Base-by-base conservation (phyloP, 2,113 vertebrate genomes). In the Pterocles orientalis region DNA sequence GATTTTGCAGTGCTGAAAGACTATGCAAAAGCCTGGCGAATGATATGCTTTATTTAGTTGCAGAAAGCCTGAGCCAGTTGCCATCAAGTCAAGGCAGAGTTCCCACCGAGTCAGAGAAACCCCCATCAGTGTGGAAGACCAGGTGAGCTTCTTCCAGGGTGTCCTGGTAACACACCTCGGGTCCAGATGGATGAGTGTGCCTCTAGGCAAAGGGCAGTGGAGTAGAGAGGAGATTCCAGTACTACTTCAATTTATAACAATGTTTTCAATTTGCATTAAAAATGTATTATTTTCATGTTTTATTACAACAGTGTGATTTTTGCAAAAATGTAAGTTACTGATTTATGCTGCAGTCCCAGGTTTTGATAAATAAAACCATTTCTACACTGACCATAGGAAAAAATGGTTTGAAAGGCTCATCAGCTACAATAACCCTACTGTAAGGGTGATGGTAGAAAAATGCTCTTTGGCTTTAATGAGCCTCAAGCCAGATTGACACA, bases 81-180 rank as follows among this genome's bases (percentile, higher is more conserved):
- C 88, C 69, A 19, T 54, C 64, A 96, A 95, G 65, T 83, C 72
- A 88, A 93, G 69, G 29, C 47, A 84, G 61, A 90, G 86, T 83
- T 83, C 79, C 68, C 88, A 83, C 69, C 45, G 57, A 88, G 76
- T 56, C 79, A 92, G 73, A 81, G 86, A 86, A 94, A 73, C 53
- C 86, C 83, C 65, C 14, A 5, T 53, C 60, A 75, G 17, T 17
- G 14, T 51, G 64, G 72, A 90, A 92, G 69, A 66, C 56, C 61
- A 70, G 47, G 86, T 0, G 3, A 86, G 60, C 66, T 88, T 90
- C 85, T 94, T 71, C 39, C 66, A 69, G n/a, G 54, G n/a, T 18
- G 82, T 54, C 34, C 48, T 62, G 24, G 61, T 78, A 83, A 51
- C 43, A 64, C 57, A 79, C 25, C 58, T 53, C 7, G 4, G 68